Evolutionary conservation across 2,797 vertebrate genomes (phyloP).

Genomic region (Semaprochilodus insignis): DNA sequence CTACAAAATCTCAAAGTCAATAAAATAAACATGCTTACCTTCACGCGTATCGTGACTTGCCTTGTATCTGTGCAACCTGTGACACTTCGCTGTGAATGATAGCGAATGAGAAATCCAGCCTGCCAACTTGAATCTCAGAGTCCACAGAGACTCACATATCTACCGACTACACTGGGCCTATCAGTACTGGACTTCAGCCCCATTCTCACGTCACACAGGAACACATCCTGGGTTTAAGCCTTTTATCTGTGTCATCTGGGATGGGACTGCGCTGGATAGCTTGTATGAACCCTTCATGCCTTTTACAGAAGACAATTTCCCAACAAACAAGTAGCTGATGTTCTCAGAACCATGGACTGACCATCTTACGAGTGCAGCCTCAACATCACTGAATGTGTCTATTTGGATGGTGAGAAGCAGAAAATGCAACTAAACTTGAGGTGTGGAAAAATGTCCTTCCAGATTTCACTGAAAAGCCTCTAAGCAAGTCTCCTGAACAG

Average conservation of each 20-base stretch:
- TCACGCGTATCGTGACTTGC: not conserved
- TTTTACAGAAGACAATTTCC: no score
- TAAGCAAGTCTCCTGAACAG: no score
- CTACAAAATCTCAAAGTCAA: not conserved
- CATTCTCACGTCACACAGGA: slow-evolving; percentile 64
- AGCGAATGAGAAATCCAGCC: slow-evolving; percentile 48
- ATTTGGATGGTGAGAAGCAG: no score
- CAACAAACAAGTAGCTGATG: no score
- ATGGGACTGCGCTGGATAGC: slow-evolving; percentile 49
- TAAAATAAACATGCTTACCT: slow-evolving; percentile 32
- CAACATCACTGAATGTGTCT: no score
- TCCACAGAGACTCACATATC: slow-evolving; percentile 58
- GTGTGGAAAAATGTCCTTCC: no score
- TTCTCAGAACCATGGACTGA: no score
- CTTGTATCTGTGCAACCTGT: slow-evolving; percentile 14
- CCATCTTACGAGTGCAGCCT: no score
- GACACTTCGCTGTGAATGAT: not conserved
- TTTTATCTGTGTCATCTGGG: slow-evolving; percentile 71
- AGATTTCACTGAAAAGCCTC: no score
- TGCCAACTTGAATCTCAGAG: slow-evolving; percentile 63
- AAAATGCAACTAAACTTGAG: no score
- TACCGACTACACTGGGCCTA: slow-evolving; percentile 53
- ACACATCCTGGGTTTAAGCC: slow-evolving; percentile 59
- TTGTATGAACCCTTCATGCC: slow-evolving; percentile 14
- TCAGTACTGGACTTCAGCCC: slow-evolving; percentile 78